phyloP scores from a whole-genome alignment of 2,113 vertebrate genomes.

The Candoia aspera region DNA sequence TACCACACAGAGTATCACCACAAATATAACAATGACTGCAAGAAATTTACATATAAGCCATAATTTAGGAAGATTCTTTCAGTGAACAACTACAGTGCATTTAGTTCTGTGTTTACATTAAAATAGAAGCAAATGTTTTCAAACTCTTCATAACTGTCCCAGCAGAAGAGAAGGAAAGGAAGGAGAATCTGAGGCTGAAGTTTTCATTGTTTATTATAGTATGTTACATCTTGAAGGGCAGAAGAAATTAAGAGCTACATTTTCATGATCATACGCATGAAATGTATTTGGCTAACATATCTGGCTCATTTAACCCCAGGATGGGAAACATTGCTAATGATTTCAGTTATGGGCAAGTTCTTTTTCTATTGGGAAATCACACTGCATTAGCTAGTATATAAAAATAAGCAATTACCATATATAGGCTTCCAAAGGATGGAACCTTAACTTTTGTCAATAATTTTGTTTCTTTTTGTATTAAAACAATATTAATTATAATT shows the following conservation, averaged over 20 bases:
- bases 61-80: not conserved
- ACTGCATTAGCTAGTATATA: not conserved
- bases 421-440: conserved; percentile 7
- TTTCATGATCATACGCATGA: not conserved
- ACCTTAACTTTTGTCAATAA: not conserved
- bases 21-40: not conserved
- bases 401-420: conserved; percentile 14
- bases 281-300: not conserved
- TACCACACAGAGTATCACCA: not conserved
- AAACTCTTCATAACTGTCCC: not conserved
- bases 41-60: not conserved
- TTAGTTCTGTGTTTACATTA: not conserved
- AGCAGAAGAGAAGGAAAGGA: not conserved
- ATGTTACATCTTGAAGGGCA: not conserved
- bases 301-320: not conserved
- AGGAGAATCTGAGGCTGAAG: not conserved
- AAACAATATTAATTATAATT: not conserved
- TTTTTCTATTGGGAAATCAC: not conserved
- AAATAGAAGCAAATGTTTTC: not conserved
- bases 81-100: not conserved
- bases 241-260: not conserved
- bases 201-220: not conserved
- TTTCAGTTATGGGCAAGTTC: not conserved
- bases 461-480: not conserved
- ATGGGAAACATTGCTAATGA: not conserved